Evolutionary conservation across 2,888 invertebrate species (phyloP).

Genomic region (Tinea semifulvella): DNA sequence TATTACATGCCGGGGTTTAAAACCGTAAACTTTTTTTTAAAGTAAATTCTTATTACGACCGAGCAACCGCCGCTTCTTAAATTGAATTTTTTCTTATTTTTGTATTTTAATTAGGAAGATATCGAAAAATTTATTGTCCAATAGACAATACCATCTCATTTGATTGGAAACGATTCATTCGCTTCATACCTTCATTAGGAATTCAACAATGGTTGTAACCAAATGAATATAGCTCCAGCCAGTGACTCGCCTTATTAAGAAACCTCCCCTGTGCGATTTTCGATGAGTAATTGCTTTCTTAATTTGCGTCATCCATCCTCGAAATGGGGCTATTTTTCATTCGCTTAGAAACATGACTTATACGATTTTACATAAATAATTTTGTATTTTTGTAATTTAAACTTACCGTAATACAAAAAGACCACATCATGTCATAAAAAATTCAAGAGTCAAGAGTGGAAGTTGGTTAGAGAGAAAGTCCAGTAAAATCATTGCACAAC

Average conservation of each 20-base stretch:
- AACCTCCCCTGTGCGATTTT: conserved; percentile 57
- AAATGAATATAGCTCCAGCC: conserved; percentile 53
- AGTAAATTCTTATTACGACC: too few species aligned
- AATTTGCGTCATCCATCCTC: conserved; percentile 66
- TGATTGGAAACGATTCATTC: not conserved
- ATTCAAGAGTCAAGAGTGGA: too few species aligned
- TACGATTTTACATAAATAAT: conserved; percentile 4
- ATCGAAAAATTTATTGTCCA: not conserved
- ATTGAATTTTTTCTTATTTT: too few species aligned
- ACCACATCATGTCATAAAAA: too few species aligned
- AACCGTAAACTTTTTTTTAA: too few species aligned
- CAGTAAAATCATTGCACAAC: too few species aligned
- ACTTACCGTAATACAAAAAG: too few species aligned
- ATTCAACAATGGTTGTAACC: conserved; percentile 43
- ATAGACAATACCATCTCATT: not conserved
- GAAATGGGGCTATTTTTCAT: conserved; percentile 65
- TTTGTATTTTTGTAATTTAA: not conserved
- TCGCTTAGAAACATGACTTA: conserved; percentile 22
- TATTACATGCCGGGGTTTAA: too few species aligned
- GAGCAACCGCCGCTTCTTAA: too few species aligned
- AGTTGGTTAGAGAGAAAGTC: too few species aligned
- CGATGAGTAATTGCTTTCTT: conserved; percentile 68
- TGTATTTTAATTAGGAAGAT: too few species aligned
- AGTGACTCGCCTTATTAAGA: conserved; percentile 60
- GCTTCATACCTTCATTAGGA: conserved; percentile 46